Evolutionary conservation across 2,888 invertebrate species (phyloP), one percentile per base, ranked within the genome.

Genomic region (Lapara coniferarum): DNA sequence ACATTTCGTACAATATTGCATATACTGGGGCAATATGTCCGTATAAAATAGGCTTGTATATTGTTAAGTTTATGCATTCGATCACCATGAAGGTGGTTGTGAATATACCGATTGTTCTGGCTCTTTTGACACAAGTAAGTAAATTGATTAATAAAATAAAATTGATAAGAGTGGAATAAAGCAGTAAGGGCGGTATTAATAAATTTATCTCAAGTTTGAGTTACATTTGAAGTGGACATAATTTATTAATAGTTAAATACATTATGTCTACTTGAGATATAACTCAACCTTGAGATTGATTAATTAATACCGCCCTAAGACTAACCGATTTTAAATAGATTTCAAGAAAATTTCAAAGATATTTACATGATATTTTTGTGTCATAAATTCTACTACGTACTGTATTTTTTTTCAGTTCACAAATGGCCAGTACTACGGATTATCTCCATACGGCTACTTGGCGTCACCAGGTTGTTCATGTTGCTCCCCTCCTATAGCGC

Each of bases 341-440:
- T 37, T 8, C 25, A 25, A 25, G 37, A 37, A 37, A 8, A 37
- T 8, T 37, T 37, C 5, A 37, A 37, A 37, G 37, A 37, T 37
- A 5, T 37, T 37, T 37, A 6, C 37, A 37, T 37, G 8, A 37
- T n/a, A 37, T 37, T 5, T 2, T 37, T 14, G 14, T 53, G 7
- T 14, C 25, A 25, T 25, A 25, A 25, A 25, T 25, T 53, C 6
- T 16, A 25, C 4, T 51, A 44, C 56, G 13, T 19, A 55, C 66
- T 68, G 63, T 69, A 8, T 70, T 14, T 72, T 67, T 69, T 66
- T 88, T 30, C 84, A 90, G 90, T 78, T 81, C 73, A 85, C 77
- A 25, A 78, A 79, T 68, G 87, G 84, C 67, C 90, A 92, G 78
- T 91, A 88, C 73, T 91, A 88, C 81, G 84, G 77, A 14, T 72